These are phyloP conservation scores for Watsonalla cultraria DNA, from an alignment of 2,888 invertebrate genomes.

Conservation along the genomic window DNA sequence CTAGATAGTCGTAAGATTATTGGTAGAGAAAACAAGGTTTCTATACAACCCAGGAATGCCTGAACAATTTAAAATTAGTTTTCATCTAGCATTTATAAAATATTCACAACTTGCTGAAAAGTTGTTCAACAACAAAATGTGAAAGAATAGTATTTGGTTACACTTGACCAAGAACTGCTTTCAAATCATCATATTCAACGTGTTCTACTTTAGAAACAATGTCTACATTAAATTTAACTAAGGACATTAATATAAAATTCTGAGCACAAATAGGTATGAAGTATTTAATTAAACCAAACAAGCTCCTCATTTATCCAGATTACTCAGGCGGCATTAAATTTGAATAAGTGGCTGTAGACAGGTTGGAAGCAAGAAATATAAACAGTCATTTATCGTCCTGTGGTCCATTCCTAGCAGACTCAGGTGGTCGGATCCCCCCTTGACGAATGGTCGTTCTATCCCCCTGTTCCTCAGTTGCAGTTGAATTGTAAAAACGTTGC, in stretches of 20 bases:
- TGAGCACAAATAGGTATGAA: neutral
- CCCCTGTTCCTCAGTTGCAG: conserved; percentile 10
- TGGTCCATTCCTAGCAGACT: conserved; percentile 41
- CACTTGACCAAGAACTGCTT: too few relatives aligned
- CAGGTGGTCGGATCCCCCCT: conserved; percentile 4
- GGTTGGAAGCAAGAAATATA: conserved; percentile 53
- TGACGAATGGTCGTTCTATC: conserved; percentile 63
- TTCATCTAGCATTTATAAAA: too few relatives aligned
- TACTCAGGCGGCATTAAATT: conserved; percentile 36
- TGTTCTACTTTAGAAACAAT: too few relatives aligned
- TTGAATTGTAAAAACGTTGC: conserved; percentile 3
- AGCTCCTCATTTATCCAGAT: conserved; percentile 4
- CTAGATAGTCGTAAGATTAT: neutral
- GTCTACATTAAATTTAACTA: too few relatives aligned
- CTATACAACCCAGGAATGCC: too few relatives aligned
- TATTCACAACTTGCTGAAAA: too few relatives aligned
- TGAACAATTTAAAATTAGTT: too few relatives aligned
- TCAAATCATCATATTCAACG: too few relatives aligned
- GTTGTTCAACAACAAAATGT: too few relatives aligned
- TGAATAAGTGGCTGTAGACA: conserved; percentile 59
- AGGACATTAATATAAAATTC: too few relatives aligned
- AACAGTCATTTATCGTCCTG: conserved; percentile 66
- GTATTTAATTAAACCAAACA: neutral
- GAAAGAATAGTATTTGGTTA: too few relatives aligned
- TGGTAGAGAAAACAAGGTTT: too few relatives aligned